Evolutionary conservation across 1,140 invertebrate genomes (phyloP).

Genomic region (Aplysia californica): DNA sequence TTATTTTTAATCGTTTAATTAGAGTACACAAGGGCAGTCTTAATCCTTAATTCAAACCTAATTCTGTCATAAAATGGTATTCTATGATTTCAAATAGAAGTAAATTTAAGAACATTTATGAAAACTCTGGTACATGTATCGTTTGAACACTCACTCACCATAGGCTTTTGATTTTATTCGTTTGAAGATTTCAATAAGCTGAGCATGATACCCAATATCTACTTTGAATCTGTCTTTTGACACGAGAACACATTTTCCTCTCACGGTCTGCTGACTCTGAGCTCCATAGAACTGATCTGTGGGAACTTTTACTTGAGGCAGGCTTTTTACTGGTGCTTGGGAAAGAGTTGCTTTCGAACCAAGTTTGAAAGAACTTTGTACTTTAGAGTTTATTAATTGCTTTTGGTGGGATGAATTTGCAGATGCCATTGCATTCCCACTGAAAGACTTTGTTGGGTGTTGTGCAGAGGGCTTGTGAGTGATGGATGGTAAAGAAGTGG

Average conservation of each 20-base stretch:
- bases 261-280: neutral
- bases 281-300: neutral
- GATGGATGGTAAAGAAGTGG: no score
- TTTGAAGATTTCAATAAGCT: conserved; percentile 17
- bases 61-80: neutral
- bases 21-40: neutral
- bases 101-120: neutral
- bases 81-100: neutral
- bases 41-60: neutral
- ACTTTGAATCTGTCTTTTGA: neutral
- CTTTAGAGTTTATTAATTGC: neutral
- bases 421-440: neutral
- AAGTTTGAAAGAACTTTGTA: neutral
- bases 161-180: conserved; percentile 14
- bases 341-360: neutral
- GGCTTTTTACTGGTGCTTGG: neutral
- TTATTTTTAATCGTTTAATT: neutral
- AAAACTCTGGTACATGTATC: neutral
- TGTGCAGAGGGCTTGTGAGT: no score
- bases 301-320: neutral
- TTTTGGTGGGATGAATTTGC: neutral
- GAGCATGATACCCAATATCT: conserved; percentile 1
- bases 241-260: conserved; percentile 20
- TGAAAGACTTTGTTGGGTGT: neutral
- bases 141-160: conserved; percentile 7